phyloP scores from a whole-genome alignment of 2,113 vertebrate species.

The Pangasianodon gigas region DNA sequence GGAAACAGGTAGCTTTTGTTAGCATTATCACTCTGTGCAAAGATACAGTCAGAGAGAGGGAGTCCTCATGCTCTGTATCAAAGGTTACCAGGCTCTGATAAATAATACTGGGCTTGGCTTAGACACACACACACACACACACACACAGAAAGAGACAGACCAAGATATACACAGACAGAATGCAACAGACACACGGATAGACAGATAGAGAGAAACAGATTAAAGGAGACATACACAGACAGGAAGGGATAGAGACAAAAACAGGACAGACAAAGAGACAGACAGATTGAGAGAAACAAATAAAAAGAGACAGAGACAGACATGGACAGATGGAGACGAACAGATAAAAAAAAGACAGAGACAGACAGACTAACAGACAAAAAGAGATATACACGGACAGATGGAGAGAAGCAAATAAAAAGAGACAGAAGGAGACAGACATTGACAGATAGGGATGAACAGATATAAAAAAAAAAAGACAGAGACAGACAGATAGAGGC shows the following conservation, averaged over 20 bases:
- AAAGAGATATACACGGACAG: neutral
- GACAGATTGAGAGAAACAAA: too few species aligned
- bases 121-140: neutral
- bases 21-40: neutral
- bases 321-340: neutral
- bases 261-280: neutral
- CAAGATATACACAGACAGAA: neutral
- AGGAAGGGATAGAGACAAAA: neutral
- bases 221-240: neutral
- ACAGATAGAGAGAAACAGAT: too few species aligned
- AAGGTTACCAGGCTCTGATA: neutral
- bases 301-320: neutral
- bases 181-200: too few species aligned
- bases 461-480: neutral
- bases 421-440: neutral
- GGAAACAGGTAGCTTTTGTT: neutral
- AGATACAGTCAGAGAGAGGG: neutral
- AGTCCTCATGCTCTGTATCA: neutral
- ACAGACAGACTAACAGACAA: neutral
- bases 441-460: neutral
- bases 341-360: neutral
- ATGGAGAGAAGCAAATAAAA: neutral
- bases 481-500: neutral
- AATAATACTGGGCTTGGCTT: neutral
- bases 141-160: neutral